These are phyloP conservation scores for Macaria notata DNA, from an alignment of 2,888 invertebrate species.

Conservation along the genomic window DNA sequence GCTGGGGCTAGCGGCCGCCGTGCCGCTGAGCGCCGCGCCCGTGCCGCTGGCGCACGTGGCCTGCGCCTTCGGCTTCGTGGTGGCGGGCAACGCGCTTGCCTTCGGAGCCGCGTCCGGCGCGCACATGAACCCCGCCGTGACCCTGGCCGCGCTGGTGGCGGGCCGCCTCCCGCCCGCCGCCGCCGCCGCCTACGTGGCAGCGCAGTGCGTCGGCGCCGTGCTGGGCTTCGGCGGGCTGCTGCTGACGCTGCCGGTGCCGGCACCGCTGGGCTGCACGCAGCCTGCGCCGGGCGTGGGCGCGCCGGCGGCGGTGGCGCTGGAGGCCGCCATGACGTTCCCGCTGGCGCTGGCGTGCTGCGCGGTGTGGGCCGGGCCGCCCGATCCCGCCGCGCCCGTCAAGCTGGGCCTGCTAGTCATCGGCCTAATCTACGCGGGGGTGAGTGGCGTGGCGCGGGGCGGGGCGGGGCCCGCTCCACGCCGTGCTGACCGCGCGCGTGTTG, in stretches of 20 bases:
- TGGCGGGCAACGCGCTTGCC: slow-evolving; percentile 53
- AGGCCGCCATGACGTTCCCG: slow-evolving; percentile 40
- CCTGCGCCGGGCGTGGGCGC: slow-evolving; percentile 33
- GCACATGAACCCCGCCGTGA: slow-evolving; percentile 91
- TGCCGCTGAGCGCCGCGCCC: slow-evolving; percentile 32
- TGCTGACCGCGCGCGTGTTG: no score
- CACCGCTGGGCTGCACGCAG: slow-evolving; percentile 23
- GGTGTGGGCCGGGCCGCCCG: slow-evolving; percentile 55
- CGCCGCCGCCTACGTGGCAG: slow-evolving; percentile 51
- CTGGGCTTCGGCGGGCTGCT: slow-evolving; percentile 55
- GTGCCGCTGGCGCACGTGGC: slow-evolving; percentile 46
- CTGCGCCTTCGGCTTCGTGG: slow-evolving; percentile 64
- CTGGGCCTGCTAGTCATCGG: slow-evolving; percentile 64
- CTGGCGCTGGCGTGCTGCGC: slow-evolving; percentile 57
- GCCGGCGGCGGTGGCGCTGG: slow-evolving; percentile 26
- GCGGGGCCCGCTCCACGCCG: no score
- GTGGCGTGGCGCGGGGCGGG: no score
- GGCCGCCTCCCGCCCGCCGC: slow-evolving; percentile 67
- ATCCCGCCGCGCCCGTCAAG: slow-evolving; percentile 63
- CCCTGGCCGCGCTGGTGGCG: slow-evolving; percentile 83
- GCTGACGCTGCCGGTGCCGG: slow-evolving; percentile 40
- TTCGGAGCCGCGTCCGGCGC: slow-evolving; percentile 89
- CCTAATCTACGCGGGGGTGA: slow-evolving; percentile 64
- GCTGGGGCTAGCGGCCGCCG: slow-evolving; percentile 58
- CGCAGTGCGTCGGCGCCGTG: slow-evolving; percentile 57